A percentile compares a stretch with the other conserved stretches of the same genome.
phyloP scores from a whole-genome alignment of 2,888 invertebrate species.

The Drosophila testacea region DNA sequence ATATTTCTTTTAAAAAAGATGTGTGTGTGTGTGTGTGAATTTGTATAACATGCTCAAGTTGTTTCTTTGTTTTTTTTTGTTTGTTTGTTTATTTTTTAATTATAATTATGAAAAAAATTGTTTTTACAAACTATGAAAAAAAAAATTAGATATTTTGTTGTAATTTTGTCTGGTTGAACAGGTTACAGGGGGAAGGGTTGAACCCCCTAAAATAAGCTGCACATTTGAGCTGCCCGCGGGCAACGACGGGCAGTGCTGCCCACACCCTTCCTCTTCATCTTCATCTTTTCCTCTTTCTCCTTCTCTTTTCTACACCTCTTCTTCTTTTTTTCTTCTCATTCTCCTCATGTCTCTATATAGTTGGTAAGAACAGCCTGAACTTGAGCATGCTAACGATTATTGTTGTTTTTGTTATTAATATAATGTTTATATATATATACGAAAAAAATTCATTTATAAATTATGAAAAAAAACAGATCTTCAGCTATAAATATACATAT shows the following conservation, averaged over 20 bases:
- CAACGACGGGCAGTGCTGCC: slow-evolving; percentile 28
- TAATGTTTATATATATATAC: slow-evolving; percentile 36
- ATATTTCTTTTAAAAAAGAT: slow-evolving; percentile 11
- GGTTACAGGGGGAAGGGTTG: slow-evolving; percentile 22
- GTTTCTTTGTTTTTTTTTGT: slow-evolving; percentile 27
- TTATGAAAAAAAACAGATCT: slow-evolving; percentile 77
- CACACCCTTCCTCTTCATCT: slow-evolving; percentile 14
- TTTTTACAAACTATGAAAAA: slow-evolving; percentile 57
- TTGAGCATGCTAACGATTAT: slow-evolving; percentile 55
- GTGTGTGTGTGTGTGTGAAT: slow-evolving; percentile 35
- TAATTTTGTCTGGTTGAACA: slow-evolving; percentile 55
- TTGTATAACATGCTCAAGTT: slow-evolving; percentile 72
- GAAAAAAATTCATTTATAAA: slow-evolving; percentile 71
- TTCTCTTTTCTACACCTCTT: background rate
- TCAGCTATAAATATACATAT: slow-evolving; percentile 67
- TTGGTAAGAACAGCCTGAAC: slow-evolving; percentile 66
- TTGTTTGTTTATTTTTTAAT: slow-evolving; percentile 19
- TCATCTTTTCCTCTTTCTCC: background rate
- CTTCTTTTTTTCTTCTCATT: background rate
- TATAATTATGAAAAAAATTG: slow-evolving; percentile 61
- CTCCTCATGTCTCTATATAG: slow-evolving; percentile 35
- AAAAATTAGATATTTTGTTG: slow-evolving; percentile 36
- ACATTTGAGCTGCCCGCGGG: slow-evolving; percentile 23
- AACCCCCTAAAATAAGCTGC: slow-evolving; percentile 31
- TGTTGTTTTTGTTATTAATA: slow-evolving; percentile 19